A percentile compares a stretch with the other conserved stretches of the same genome.
phyloP scores from a whole-genome alignment of 1,140 invertebrate species.

The Caenorhabditis briggsae region DNA sequence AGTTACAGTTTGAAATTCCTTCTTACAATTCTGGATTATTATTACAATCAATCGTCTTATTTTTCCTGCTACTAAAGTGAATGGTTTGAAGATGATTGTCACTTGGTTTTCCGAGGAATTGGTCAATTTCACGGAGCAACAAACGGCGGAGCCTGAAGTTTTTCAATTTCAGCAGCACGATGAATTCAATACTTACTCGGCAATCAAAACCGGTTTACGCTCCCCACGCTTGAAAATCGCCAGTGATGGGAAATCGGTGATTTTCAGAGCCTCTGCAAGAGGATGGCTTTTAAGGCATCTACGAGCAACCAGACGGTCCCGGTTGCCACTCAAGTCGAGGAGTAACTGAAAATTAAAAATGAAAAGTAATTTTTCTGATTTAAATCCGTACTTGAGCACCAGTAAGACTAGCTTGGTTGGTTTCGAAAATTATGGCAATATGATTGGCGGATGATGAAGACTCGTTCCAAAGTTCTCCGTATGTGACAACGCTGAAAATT shows the following conservation, averaged over 20 bases:
- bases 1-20: neutral
- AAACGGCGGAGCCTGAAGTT: constrained; percentile 67
- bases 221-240: constrained; percentile 67
- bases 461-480: constrained; percentile 67
- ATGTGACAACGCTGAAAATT: constrained; percentile 64
- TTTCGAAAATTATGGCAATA: constrained; percentile 68
- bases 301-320: constrained; percentile 61
- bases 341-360: constrained; percentile 69
- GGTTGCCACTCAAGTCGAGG: constrained; percentile 63
- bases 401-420: constrained; percentile 58
- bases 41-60: constrained; percentile 62
- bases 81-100: constrained; percentile 51
- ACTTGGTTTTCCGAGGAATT: constrained; percentile 57
- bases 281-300: constrained; percentile 67
- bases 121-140: constrained; percentile 64
- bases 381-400: constrained; percentile 64
- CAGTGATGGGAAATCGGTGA: constrained; percentile 67
- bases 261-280: constrained; percentile 66
- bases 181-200: constrained; percentile 59
- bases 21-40: constrained; percentile 64
- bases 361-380: no score
- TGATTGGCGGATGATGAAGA: constrained; percentile 57
- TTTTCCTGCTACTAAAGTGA: constrained; percentile 64
- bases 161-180: neutral
- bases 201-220: constrained; percentile 63